Evolutionary conservation across 1,140 invertebrate species (phyloP).

Genomic region (Heliconius himera): DNA sequence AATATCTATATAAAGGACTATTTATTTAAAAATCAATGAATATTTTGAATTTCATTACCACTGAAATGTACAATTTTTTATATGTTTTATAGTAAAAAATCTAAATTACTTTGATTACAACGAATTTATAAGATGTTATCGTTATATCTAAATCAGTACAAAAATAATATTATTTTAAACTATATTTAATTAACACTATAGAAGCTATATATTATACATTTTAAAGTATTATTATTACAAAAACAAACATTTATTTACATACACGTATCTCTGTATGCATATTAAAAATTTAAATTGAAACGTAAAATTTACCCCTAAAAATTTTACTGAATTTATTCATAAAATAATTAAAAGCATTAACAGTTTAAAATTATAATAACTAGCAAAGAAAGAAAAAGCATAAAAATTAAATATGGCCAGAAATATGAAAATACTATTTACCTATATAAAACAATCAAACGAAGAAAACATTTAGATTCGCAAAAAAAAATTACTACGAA

Average conservation of each 20-base stretch:
- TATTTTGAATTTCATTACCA: no score
- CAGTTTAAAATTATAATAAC: background rate
- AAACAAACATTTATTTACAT: background rate
- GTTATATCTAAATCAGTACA: slow-evolving; percentile 4
- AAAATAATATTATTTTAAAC: background rate
- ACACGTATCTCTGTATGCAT: no score
- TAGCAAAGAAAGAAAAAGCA: background rate
- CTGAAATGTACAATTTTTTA: no score
- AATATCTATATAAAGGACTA: background rate
- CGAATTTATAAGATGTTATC: background rate
- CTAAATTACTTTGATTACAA: background rate
- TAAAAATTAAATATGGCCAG: background rate
- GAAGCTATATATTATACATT: background rate
- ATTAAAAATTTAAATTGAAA: background rate
- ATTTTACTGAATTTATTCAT: background rate
- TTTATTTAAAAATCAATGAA: no score
- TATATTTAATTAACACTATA: background rate
- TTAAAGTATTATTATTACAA: background rate
- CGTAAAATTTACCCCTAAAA: background rate
- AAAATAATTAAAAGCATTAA: background rate
- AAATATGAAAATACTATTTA: background rate
- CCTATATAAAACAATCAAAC: no score
- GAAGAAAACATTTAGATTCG: background rate
- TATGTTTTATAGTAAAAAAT: no score
- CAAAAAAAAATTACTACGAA: background rate